phyloP scores from a whole-genome alignment of 2,113 vertebrate genomes.

The Cercocebus atys region DNA sequence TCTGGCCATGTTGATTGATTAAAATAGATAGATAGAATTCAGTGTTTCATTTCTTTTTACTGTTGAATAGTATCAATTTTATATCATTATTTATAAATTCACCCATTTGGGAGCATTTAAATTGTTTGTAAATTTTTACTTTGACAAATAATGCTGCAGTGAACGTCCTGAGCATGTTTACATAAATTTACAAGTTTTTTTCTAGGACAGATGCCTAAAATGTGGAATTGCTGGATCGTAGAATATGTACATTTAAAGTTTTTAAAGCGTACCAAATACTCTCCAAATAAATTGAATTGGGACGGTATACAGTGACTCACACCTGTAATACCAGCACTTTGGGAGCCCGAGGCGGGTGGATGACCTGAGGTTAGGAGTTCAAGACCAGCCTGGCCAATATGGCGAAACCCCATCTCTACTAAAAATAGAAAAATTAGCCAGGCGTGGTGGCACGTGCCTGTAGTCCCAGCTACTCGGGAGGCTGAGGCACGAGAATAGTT shows the following conservation, averaged over 20 bases:
- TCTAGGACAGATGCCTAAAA: not conserved
- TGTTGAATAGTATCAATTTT: not conserved
- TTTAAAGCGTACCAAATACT: not conserved
- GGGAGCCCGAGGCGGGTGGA: too few species aligned
- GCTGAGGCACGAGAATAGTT: too few species aligned
- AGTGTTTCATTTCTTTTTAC: not conserved
- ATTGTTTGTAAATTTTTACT: not conserved
- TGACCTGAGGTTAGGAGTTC: too few species aligned
- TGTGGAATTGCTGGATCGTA: not conserved
- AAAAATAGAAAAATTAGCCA: too few species aligned
- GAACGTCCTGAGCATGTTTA: not conserved
- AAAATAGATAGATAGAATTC: not conserved
- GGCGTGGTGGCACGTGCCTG: too few species aligned
- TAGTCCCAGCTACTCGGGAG: too few species aligned
- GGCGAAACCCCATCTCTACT: too few species aligned
- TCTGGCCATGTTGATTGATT: not conserved
- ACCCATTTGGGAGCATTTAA: not conserved
- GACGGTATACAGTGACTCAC: too few species aligned
- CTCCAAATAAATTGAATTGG: not conserved
- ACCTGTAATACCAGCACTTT: too few species aligned
- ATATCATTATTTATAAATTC: not conserved
- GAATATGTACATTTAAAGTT: not conserved
- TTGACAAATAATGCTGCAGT: not conserved
- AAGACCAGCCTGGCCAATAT: too few species aligned
- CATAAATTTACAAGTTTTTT: conserved; percentile 10